Evolutionary conservation across 1,140 invertebrate species (phyloP).

Genomic region (Drosophila navojoa): DNA sequence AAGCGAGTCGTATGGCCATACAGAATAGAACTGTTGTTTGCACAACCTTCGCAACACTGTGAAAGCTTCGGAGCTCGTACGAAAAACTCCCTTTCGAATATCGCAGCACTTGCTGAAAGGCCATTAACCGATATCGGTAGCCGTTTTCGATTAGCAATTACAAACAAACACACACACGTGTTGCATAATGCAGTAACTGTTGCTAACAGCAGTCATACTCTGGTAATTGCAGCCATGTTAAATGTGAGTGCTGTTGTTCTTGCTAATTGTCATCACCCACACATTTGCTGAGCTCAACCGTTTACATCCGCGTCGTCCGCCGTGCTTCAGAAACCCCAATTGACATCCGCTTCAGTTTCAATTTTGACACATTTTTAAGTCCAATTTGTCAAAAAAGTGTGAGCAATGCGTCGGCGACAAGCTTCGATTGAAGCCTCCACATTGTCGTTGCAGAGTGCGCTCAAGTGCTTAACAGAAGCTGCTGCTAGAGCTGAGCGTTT

Average conservation of each 20-base stretch:
- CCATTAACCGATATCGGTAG: constrained; percentile 29
- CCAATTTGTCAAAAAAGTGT: constrained; percentile 42
- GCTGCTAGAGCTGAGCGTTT: constrained; percentile 27
- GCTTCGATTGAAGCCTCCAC: constrained; percentile 25
- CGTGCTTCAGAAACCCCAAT: constrained; percentile 53
- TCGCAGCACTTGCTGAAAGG: constrained; percentile 13
- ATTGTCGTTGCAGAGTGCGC: constrained; percentile 24
- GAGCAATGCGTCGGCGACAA: constrained; percentile 41
- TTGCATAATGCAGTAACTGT: constrained; percentile 22
- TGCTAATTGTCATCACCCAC: constrained; percentile 41
- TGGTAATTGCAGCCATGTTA: constrained; percentile 6
- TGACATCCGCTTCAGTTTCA: constrained; percentile 79
- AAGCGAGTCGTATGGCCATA: constrained; percentile 7
- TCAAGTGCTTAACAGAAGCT: constrained; percentile 41
- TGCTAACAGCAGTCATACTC: neutral
- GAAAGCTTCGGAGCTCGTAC: constrained; percentile 43
- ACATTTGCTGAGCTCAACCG: constrained; percentile 13
- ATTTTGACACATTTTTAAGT: constrained; percentile 72
- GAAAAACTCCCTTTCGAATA: constrained; percentile 43
- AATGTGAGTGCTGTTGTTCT: constrained; percentile 26
- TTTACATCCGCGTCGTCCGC: constrained; percentile 63
- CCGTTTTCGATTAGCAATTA: constrained; percentile 10
- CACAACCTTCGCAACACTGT: constrained; percentile 58
- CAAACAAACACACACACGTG: neutral
- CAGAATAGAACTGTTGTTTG: constrained; percentile 60